Percentiles rank a stretch among this genome's conserved stretches.
These are phyloP conservation scores for Varanus komodoensis DNA, from an alignment of 2,113 vertebrate species.

Conservation along the genomic window DNA sequence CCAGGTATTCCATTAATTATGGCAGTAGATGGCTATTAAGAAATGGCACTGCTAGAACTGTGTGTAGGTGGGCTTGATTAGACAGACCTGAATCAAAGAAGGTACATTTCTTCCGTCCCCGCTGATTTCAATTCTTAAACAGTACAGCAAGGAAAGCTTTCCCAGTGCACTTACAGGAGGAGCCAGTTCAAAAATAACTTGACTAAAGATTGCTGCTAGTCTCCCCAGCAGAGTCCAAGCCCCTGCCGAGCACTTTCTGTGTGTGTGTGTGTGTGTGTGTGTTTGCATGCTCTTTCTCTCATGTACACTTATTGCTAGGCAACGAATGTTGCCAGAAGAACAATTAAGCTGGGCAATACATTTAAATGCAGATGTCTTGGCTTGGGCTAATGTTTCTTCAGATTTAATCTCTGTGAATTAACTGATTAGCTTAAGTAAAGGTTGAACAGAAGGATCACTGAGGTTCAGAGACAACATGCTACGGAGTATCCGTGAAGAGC, in stretches of 20 bases:
- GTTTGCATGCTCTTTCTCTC: not conserved
- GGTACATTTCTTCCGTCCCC: conserved; percentile 48
- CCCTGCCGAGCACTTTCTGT: conserved; percentile 33
- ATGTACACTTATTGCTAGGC: conserved; percentile 21
- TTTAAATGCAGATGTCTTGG: not conserved
- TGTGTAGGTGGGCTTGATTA: conserved; percentile 70
- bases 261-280: not conserved
- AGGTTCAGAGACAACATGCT: not conserved
- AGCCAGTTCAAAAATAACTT: conserved; percentile 63
- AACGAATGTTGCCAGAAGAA: not conserved
- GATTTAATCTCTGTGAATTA: not conserved
- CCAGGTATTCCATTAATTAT: conserved; percentile 60
- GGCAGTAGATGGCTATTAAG: conserved; percentile 56
- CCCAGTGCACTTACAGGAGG: conserved; percentile 38
- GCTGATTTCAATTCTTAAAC: conserved; percentile 52
- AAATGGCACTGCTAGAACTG: conserved; percentile 35
- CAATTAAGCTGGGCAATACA: not conserved
- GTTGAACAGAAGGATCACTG: not conserved
- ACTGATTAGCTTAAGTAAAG: too few species aligned
- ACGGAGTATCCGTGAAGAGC: not conserved
- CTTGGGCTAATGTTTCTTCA: not conserved
- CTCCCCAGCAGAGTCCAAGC: conserved; percentile 47
- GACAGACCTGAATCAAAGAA: conserved; percentile 55
- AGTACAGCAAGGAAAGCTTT: conserved; percentile 57
- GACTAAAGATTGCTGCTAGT: conserved; percentile 59